These are phyloP conservation scores for Andrena camellia DNA, from an alignment of 2,888 invertebrate genomes.

Conservation along the genomic window DNA sequence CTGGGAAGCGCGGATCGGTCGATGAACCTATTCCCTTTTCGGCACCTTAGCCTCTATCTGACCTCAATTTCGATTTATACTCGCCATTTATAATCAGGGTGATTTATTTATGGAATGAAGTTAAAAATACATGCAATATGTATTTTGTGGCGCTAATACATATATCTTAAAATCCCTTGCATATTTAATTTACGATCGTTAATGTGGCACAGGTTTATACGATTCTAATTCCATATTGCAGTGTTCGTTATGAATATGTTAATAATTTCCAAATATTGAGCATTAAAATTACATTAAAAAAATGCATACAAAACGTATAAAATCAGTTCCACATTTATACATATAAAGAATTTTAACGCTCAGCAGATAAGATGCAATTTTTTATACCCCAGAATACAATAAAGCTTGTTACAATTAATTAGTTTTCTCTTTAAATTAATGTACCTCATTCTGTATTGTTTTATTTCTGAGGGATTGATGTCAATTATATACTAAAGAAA, in stretches of 20 bases:
- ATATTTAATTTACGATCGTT: neutral
- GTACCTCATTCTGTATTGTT: no score
- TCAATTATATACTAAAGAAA: no score
- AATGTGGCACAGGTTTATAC: neutral
- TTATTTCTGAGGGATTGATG: no score
- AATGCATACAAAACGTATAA: neutral
- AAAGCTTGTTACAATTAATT: no score
- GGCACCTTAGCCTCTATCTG: neutral
- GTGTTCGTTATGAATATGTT: neutral
- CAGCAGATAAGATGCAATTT: neutral
- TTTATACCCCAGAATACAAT: neutral
- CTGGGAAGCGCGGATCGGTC: slow-evolving; percentile 32
- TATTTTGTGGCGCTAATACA: neutral
- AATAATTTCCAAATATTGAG: neutral
- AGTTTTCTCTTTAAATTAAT: no score
- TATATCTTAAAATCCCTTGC: neutral
- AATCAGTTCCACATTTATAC: neutral
- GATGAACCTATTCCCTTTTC: slow-evolving; percentile 19
- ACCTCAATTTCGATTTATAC: neutral
- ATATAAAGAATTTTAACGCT: neutral
- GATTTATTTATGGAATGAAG: neutral
- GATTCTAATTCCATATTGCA: neutral
- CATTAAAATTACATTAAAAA: neutral
- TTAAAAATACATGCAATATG: no score
- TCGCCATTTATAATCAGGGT: neutral